Percentiles rank a stretch among this genome's conserved stretches.
These are phyloP conservation scores for Tautogolabrus adspersus DNA, from an alignment of 2,113 vertebrate species.

Conservation along the genomic window DNA sequence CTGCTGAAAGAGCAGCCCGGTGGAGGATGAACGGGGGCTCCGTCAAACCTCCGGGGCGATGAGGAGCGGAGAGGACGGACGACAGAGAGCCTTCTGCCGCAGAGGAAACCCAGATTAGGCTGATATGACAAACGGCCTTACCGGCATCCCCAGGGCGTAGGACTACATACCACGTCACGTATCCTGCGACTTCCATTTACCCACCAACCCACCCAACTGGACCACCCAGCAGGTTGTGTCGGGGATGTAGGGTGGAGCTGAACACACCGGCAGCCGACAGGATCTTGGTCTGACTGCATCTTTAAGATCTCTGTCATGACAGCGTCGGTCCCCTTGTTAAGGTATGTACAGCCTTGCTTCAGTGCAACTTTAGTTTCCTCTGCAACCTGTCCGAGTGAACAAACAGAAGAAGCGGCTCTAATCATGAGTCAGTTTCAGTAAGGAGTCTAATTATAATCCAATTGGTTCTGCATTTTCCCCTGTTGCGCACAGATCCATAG, in stretches of 20 bases:
- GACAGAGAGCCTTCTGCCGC: constrained; percentile 46
- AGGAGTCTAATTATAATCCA: constrained; percentile 20
- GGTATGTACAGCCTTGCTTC: constrained; percentile 46
- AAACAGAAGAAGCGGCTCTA: neutral
- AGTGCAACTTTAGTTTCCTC: constrained; percentile 1
- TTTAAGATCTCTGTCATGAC: constrained; percentile 50
- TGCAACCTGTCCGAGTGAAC: constrained; percentile 59
- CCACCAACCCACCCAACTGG: constrained; percentile 2
- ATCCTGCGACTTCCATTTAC: constrained; percentile 17
- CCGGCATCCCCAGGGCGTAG: constrained; percentile 31
- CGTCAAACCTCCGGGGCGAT: constrained; percentile 31
- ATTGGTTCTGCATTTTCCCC: constrained; percentile 32
- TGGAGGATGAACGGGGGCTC: constrained; percentile 29
- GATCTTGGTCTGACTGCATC: constrained; percentile 22
- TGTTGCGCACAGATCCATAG: constrained; percentile 57
- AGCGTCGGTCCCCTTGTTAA: constrained; percentile 30
- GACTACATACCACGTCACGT: constrained; percentile 29
- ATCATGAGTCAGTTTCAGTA: neutral
- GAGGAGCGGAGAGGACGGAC: constrained; percentile 34
- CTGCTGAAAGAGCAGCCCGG: constrained; percentile 34
- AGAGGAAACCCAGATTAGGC: constrained; percentile 43
- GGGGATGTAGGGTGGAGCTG: constrained; percentile 65
- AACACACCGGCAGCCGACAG: constrained; percentile 30
- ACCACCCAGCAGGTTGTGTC: constrained; percentile 42
- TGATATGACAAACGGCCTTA: constrained; percentile 23